These are phyloP conservation scores for Spodoptera picta DNA, from an alignment of 2,888 invertebrate species.

Conservation along the genomic window DNA sequence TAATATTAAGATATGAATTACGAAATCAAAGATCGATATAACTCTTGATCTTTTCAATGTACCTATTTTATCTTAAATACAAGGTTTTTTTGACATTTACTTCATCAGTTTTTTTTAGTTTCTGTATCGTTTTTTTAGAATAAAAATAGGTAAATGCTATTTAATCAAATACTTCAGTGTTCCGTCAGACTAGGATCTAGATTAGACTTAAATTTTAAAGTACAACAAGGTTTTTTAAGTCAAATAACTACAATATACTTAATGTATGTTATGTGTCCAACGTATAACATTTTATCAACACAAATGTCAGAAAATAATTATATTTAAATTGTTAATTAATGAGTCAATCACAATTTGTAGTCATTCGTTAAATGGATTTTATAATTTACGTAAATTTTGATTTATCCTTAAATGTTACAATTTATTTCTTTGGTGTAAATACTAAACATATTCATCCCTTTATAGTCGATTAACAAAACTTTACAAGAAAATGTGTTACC, in stretches of 20 bases:
- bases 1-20: slow-evolving; percentile 1
- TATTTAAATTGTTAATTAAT: no score
- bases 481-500: not conserved
- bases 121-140: not conserved
- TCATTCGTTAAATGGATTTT: no score
- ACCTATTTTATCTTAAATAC: not conserved
- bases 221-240: no score
- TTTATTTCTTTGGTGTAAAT: slow-evolving; percentile 49
- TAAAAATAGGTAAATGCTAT: slow-evolving; percentile 22
- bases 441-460: slow-evolving; percentile 11
- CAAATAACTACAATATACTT: no score
- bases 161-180: slow-evolving; percentile 10
- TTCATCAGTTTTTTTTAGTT: not conserved
- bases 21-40: not conserved
- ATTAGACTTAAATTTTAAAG: slow-evolving; percentile 15
- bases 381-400: no score
- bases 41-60: not conserved
- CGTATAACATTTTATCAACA: no score
- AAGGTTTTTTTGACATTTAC: not conserved
- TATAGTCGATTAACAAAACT: slow-evolving; percentile 1
- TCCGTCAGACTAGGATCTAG: slow-evolving; percentile 24
- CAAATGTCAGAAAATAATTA: no score
- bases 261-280: no score
- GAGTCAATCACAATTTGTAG: no score
- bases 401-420: no score